A percentile compares a stretch with the other conserved stretches of the same genome.
Conservation (phyloP, 2,797 vertebrate genomes). For the Danio aesculapii region DNA sequence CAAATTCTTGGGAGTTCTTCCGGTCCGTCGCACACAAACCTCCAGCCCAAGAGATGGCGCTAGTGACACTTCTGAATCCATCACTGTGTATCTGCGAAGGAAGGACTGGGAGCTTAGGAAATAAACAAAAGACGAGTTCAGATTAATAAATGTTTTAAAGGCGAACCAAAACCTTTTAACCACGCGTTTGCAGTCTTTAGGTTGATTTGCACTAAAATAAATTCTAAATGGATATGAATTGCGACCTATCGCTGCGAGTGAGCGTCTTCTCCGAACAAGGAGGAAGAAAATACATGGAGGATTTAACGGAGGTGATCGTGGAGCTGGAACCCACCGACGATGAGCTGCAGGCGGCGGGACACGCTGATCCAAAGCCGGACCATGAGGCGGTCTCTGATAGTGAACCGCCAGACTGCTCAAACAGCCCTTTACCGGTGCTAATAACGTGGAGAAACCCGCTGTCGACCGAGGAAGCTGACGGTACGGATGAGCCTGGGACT, state of each 20-base stretch:
- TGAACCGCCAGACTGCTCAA: slow-evolving; percentile 41
- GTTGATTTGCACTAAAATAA: background rate
- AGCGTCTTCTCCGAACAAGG: slow-evolving; percentile 94
- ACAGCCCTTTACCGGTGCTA: slow-evolving; percentile 61
- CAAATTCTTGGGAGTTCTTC: background rate
- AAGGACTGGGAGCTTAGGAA: slow-evolving; percentile 37
- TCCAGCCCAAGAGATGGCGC: slow-evolving; percentile 30
- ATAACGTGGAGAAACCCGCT: slow-evolving; percentile 73
- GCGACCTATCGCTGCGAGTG: slow-evolving; percentile 84
- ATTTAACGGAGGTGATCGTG: slow-evolving; percentile 92
- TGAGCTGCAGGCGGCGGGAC: slow-evolving; percentile 66
- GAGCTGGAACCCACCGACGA: slow-evolving; percentile 86
- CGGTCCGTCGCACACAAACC: background rate
- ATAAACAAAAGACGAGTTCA: slow-evolving; percentile 51
- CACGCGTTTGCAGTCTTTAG: slow-evolving; percentile 15
- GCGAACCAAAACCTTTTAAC: background rate
- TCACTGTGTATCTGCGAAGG: background rate
- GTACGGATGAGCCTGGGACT: slow-evolving; percentile 37
- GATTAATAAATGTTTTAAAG: slow-evolving; percentile 44
- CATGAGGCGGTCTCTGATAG: slow-evolving; percentile 38
- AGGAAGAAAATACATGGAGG: slow-evolving; percentile 97
- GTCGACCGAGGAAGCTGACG: slow-evolving; percentile 55
- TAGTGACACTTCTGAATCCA: background rate
- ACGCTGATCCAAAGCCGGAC: slow-evolving; percentile 28
- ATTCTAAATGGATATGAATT: slow-evolving; percentile 79